A percentile compares a stretch with the other conserved stretches of the same genome.
These are phyloP conservation scores for Nipponacmea schrenckii DNA, from an alignment of 2,888 invertebrate genomes.

Conservation along the genomic window DNA sequence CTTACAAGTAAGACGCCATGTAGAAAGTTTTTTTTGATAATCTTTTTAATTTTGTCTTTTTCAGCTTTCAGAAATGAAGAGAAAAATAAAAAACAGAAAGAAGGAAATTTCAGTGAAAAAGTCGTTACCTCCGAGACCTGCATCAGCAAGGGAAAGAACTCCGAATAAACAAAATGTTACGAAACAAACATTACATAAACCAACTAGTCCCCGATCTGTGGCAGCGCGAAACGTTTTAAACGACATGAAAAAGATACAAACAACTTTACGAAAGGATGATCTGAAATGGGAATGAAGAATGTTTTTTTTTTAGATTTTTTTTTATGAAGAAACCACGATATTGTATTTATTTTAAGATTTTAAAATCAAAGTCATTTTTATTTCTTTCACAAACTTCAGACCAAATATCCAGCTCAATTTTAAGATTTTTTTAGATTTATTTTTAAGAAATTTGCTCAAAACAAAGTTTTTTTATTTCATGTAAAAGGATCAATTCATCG, in stretches of 20 bases:
- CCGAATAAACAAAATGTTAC: constrained; percentile 17
- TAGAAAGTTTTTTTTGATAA: neutral
- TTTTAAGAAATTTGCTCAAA: too few relatives aligned
- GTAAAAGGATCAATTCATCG: too few relatives aligned
- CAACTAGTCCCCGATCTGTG: constrained; percentile 38
- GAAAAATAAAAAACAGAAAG: constrained; percentile 38
- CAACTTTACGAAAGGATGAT: constrained; percentile 62
- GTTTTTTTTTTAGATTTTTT: neutral
- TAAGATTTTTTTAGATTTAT: too few relatives aligned
- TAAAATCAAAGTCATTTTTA: constrained; percentile 4
- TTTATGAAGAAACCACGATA: neutral
- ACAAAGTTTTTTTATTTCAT: too few relatives aligned
- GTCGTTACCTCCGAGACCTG: constrained; percentile 29
- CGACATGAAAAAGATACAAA: constrained; percentile 64
- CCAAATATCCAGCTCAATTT: too few relatives aligned
- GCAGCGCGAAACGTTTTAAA: constrained; percentile 54
- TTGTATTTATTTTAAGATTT: neutral
- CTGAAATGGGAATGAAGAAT: constrained; percentile 56
- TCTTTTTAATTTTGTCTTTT: constrained; percentile 18
- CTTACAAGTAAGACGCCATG: too few relatives aligned
- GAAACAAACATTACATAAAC: constrained; percentile 15
- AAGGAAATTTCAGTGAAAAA: constrained; percentile 22
- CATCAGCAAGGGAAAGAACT: constrained; percentile 26
- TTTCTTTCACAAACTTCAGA: neutral
- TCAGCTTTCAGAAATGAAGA: constrained; percentile 44